phyloP scores from a whole-genome alignment of 2,113 vertebrate genomes.

The Candoia aspera region DNA sequence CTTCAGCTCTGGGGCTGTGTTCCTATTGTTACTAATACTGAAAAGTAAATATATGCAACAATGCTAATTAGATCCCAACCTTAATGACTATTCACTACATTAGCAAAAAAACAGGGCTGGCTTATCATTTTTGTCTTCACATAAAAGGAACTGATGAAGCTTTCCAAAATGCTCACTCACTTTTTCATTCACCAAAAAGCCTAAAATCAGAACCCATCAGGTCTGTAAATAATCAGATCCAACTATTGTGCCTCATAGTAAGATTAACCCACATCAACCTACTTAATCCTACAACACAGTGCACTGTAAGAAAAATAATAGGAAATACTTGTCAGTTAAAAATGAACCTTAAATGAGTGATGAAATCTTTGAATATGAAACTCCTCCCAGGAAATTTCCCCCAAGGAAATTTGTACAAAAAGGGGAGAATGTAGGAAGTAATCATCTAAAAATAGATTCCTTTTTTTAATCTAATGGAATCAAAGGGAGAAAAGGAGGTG shows the following conservation, averaged over 20 bases:
- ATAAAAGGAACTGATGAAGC: not conserved
- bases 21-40: too few relatives aligned
- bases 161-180: not conserved
- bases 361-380: not conserved
- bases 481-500: too few relatives aligned
- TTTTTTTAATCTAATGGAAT: not conserved
- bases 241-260: not conserved
- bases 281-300: not conserved
- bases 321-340: too few relatives aligned
- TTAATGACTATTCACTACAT: not conserved
- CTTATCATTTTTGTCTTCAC: not conserved
- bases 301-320: not conserved
- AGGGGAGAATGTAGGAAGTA: not conserved
- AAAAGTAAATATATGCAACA: not conserved
- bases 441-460: too few relatives aligned
- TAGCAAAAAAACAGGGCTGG: not conserved
- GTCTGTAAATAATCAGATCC: not conserved
- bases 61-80: not conserved
- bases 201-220: not conserved
- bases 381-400: not conserved
- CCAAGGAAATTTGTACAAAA: not conserved
- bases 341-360: not conserved
- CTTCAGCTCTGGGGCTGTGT: not conserved
- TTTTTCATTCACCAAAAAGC: not conserved
- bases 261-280: not conserved